Percentiles rank a stretch among this genome's conserved stretches.
phyloP scores from a whole-genome alignment of 2,797 vertebrate species.

The Limnodromus scolopaceus region DNA sequence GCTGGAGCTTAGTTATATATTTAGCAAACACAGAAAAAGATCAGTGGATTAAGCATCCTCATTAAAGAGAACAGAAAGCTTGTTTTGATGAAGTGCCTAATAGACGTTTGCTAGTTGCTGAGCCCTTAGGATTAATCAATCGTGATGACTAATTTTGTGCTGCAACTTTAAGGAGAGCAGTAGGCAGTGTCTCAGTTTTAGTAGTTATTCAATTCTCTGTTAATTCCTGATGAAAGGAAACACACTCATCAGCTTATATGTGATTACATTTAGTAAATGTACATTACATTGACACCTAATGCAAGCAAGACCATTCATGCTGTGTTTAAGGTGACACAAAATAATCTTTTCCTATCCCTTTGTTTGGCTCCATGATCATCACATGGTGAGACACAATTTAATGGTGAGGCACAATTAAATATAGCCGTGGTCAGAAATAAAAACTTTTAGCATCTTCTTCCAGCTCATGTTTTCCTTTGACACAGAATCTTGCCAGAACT shows the following conservation, averaged over 20 bases:
- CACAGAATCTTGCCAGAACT: background rate
- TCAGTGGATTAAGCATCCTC: background rate
- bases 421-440: background rate
- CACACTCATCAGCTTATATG: background rate
- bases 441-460: background rate
- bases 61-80: background rate
- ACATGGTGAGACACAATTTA: background rate
- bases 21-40: slow-evolving; percentile 2
- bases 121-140: slow-evolving; percentile 3
- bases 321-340: background rate
- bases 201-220: background rate
- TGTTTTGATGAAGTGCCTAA: slow-evolving; percentile 20
- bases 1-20: background rate
- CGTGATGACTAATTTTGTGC: slow-evolving; percentile 13
- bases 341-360: background rate
- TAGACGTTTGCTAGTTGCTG: background rate
- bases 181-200: background rate
- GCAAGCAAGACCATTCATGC: background rate
- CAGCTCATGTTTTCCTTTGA: background rate
- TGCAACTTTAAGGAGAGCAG: background rate
- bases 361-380: background rate
- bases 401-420: background rate
- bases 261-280: background rate
- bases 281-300: background rate
- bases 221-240: background rate